Conservation (phyloP, 2,888 invertebrate species). For the Beris chalybata region DNA sequence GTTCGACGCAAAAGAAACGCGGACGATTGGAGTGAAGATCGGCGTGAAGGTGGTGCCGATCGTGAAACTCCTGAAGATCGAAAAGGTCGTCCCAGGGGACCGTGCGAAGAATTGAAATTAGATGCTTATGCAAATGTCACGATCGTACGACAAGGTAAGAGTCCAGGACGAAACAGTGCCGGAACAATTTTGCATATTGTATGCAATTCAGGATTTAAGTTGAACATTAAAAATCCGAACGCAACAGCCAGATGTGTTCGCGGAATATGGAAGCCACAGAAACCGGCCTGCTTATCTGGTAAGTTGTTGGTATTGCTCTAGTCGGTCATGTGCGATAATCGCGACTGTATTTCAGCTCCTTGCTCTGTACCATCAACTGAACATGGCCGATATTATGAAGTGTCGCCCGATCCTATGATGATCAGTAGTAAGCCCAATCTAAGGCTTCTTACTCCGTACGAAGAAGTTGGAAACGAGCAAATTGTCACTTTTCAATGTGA, state of each 20-base stretch:
- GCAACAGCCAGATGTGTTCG: slow-evolving; percentile 78
- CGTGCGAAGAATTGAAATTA: slow-evolving; percentile 63
- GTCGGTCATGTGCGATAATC: background rate
- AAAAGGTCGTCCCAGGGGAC: slow-evolving; percentile 59
- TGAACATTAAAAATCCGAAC: slow-evolving; percentile 72
- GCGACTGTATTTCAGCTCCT: slow-evolving; percentile 60
- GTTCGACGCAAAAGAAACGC: slow-evolving; percentile 44
- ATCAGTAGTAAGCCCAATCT: slow-evolving; percentile 49
- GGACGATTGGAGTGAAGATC: slow-evolving; percentile 25
- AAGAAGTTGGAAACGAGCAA: slow-evolving; percentile 67
- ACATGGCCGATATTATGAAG: slow-evolving; percentile 66
- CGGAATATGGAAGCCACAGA: slow-evolving; percentile 82
- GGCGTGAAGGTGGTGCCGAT: background rate
- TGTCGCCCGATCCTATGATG: slow-evolving; percentile 49
- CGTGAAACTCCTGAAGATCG: slow-evolving; percentile 32
- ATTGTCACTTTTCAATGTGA: slow-evolving; percentile 76
- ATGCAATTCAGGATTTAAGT: slow-evolving; percentile 75
- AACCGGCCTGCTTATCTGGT: slow-evolving; percentile 80
- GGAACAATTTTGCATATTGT: slow-evolving; percentile 76
- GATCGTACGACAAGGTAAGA: slow-evolving; percentile 70
- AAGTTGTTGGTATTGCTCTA: background rate
- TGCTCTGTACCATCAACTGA: slow-evolving; percentile 71
- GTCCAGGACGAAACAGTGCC: slow-evolving; percentile 71
- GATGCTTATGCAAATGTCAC: slow-evolving; percentile 60
- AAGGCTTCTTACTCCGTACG: slow-evolving; percentile 52